Percentiles rank a stretch among this genome's conserved stretches.
These are phyloP conservation scores for Trachemys scripta DNA, from an alignment of 2,113 vertebrate genomes.

Conservation along the genomic window DNA sequence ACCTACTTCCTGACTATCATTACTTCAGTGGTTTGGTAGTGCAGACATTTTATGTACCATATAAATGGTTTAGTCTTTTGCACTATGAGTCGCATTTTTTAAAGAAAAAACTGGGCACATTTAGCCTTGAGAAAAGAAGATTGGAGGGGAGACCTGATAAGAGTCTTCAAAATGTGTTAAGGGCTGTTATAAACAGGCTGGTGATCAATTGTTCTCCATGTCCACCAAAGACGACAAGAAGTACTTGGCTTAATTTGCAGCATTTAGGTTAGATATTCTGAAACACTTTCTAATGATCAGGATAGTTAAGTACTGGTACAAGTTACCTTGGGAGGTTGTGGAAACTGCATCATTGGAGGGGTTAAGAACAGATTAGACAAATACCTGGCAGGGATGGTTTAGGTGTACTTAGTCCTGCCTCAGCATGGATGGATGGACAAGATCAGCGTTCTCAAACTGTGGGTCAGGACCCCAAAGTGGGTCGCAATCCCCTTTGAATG, in stretches of 20 bases:
- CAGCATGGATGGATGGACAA: too few species aligned
- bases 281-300: not conserved
- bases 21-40: slow-evolving; percentile 28
- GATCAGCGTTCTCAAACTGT: too few species aligned
- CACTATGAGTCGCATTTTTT: not conserved
- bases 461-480: too few species aligned
- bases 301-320: not conserved
- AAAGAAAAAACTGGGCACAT: not conserved
- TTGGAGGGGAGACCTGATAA: not conserved
- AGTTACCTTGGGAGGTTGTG: not conserved
- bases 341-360: not conserved
- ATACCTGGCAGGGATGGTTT: not conserved
- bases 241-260: not conserved
- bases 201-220: not conserved
- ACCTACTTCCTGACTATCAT: slow-evolving; percentile 32
- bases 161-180: not conserved
- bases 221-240: not conserved
- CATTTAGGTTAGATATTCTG: not conserved
- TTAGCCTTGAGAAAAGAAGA: not conserved
- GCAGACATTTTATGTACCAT: not conserved
- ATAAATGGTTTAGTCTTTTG: not conserved
- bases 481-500: too few species aligned
- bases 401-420: not conserved
- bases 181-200: not conserved
- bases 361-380: not conserved